Evolutionary conservation across 2,113 vertebrate genomes (phyloP).

Genomic region (Urocynchramus pylzowi): DNA sequence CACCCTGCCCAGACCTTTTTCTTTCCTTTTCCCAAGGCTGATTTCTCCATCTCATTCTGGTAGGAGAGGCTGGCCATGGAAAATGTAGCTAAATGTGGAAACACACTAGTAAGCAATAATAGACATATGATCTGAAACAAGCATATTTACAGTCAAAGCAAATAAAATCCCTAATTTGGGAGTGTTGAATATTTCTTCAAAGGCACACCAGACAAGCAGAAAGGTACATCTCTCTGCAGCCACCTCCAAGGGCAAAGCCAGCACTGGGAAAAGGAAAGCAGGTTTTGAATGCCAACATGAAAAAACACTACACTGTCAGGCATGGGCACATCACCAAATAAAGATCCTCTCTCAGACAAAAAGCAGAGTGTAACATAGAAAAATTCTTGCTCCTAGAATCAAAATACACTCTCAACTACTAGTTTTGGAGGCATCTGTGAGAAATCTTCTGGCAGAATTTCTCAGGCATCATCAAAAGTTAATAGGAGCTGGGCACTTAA

Average conservation of each 20-base stretch:
- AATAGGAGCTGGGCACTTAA: slow-evolving; percentile 24
- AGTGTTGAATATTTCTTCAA: background rate
- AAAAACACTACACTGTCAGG: background rate
- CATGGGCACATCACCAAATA: background rate
- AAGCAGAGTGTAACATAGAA: background rate
- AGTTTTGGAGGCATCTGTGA: background rate
- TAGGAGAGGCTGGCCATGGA: background rate
- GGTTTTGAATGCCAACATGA: background rate
- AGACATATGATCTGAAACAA: background rate
- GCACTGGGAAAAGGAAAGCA: background rate
- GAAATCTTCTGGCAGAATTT: background rate
- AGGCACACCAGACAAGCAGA: background rate
- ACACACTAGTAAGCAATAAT: background rate
- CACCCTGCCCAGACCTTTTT: background rate
- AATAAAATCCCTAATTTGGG: background rate
- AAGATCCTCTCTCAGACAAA: background rate
- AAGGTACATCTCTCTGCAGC: background rate
- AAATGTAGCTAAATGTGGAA: background rate
- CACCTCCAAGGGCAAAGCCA: background rate
- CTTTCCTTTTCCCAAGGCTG: background rate
- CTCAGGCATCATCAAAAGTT: slow-evolving; percentile 12
- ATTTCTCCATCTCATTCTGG: background rate
- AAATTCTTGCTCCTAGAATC: background rate
- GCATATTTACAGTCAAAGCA: background rate
- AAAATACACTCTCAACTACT: background rate